Evolutionary conservation across 2,888 invertebrate species (phyloP), one percentile per base, ranked within the genome.

Genomic region (Therioaphis trifolii): DNA sequence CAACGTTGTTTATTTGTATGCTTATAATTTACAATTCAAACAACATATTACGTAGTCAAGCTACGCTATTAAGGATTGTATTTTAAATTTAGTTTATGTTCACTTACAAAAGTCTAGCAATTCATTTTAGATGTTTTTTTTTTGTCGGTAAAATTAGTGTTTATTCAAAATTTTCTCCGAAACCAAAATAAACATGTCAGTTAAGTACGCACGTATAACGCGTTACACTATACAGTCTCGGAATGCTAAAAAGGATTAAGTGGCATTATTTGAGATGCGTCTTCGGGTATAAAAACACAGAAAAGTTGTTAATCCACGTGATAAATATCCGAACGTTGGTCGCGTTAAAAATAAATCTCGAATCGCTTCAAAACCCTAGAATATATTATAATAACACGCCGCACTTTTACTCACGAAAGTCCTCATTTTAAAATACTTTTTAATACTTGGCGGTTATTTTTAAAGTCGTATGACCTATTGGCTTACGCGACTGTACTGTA

Each of bases 191-290:
- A 75, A 75, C 58, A 27, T 46, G 43, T 18, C 14, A 61, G 61
- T 75, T 43, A 75, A 43, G 27, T 27, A n/a, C n/a, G 18, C 29
- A 4, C 24, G 12, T 55, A 43, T n/a, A 35, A 27, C 40, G 21
- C 40, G 18, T 52, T 58, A 11, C n/a, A 0, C 49, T 15, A 3
- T 46, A 75, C 27, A n/a, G 75, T 43, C 43, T 75, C n/a, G 18
- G 9, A 75, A 46, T n/a, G 21, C 43, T 61, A 75, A 61, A 61
- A 43, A 75, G 61, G 75, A 75, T 75, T 75, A 75, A 75, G 61
- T 27, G n/a, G 61, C n/a, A 61, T 61, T 24, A 74, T 74, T 58
- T 61, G 43, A 61, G 24, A 61, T 15, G 21, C 43, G 27, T 40
- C 7, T 40, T 43, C 24, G 12, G 5, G 43, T 58, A 61, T 14